phyloP scores from a whole-genome alignment of 2,113 vertebrate species.

The Helogale parvula region DNA sequence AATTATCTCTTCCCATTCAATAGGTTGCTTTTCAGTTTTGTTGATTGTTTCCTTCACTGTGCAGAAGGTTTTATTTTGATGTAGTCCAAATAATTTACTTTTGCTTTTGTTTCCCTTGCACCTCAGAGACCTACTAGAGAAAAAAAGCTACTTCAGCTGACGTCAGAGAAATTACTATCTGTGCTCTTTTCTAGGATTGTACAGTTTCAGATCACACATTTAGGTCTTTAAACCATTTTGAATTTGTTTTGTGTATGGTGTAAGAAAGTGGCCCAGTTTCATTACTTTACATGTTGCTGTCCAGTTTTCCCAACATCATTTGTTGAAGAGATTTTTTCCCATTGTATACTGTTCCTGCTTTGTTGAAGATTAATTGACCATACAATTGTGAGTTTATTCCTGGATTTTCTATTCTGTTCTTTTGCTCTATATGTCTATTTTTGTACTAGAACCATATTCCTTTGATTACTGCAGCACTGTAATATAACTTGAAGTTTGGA shows the following conservation, averaged over 20 bases:
- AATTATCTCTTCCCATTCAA: background rate
- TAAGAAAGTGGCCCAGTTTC: background rate
- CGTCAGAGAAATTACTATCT: background rate
- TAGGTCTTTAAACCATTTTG: background rate
- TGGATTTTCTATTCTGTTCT: background rate
- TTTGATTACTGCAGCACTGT: background rate
- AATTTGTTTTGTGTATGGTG: background rate
- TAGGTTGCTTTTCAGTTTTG: background rate
- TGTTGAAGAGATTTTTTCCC: background rate
- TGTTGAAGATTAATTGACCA: background rate
- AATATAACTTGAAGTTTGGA: background rate
- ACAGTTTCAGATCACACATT: background rate
- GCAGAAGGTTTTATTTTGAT: background rate
- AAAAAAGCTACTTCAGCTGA: background rate
- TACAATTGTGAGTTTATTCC: background rate
- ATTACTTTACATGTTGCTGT: background rate
- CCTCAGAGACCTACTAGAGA: background rate
- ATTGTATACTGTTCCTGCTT: background rate
- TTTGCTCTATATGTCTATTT: background rate
- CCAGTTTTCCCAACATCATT: background rate
- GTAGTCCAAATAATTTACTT: background rate
- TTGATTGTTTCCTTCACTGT: background rate
- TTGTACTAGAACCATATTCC: background rate
- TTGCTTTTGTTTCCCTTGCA: background rate
- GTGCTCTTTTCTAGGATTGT: background rate